These are phyloP conservation scores for Lophius americanus DNA, from an alignment of 2,797 vertebrate genomes.

Conservation along the genomic window DNA sequence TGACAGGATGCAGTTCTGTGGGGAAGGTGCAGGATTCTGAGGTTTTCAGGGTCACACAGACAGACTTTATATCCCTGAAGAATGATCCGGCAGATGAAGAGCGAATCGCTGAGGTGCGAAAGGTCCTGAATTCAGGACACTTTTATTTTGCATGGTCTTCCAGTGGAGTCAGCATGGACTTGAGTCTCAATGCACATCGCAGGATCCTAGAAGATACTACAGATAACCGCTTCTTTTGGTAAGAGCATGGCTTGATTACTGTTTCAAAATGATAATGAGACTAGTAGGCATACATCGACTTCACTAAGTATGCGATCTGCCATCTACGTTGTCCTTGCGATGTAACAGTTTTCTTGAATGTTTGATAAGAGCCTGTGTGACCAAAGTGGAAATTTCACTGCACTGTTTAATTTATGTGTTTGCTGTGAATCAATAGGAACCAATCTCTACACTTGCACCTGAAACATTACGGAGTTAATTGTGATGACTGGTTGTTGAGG, in stretches of 20 bases:
- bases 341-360: slow-evolving; percentile 2
- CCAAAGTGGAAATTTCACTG: not conserved
- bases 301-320: not conserved
- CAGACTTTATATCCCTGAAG: slow-evolving; percentile 92
- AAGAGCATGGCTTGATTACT: slow-evolving; percentile 44
- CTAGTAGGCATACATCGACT: not conserved
- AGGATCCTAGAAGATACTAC: slow-evolving; percentile 92
- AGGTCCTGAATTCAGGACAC: slow-evolving; percentile 94
- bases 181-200: slow-evolving; percentile 95
- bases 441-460: slow-evolving; percentile 96
- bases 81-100: slow-evolving; percentile 92
- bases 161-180: slow-evolving; percentile 90
- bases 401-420: slow-evolving; percentile 12
- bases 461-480: slow-evolving; percentile 97
- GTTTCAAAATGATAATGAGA: not conserved
- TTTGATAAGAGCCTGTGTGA: slow-evolving; percentile 29
- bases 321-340: slow-evolving; percentile 2
- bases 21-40: slow-evolving; percentile 98
- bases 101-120: slow-evolving; percentile 92
- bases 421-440: slow-evolving; percentile 83
- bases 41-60: slow-evolving; percentile 97
- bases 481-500: slow-evolving; percentile 95
- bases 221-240: slow-evolving; percentile 98
- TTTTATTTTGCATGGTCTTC: slow-evolving; percentile 99
- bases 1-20: slow-evolving; percentile 97